Percentiles rank a stretch among this genome's conserved stretches.
Evolutionary conservation across 2,113 vertebrate species (phyloP).

Genomic region (Triplophysa tibetana): DNA sequence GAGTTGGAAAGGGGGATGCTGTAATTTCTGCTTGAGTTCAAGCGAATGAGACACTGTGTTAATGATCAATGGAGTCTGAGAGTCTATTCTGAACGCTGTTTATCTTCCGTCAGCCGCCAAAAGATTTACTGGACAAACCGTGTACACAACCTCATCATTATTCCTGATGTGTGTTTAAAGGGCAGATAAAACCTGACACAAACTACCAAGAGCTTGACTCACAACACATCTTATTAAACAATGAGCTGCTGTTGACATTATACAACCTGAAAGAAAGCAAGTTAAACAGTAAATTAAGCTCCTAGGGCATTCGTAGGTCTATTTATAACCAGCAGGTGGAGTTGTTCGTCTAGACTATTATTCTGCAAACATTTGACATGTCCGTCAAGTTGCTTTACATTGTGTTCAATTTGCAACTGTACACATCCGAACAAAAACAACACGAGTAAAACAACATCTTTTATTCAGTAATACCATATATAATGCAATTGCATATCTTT

Average conservation of each 20-base stretch:
- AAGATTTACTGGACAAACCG: neutral
- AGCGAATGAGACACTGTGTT: conserved; percentile 63
- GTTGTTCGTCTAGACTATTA: neutral
- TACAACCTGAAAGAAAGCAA: neutral
- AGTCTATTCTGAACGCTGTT: neutral
- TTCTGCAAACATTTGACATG: neutral
- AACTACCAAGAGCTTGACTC: too few species aligned
- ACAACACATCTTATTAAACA: too few species aligned
- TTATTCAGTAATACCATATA: conserved; percentile 98
- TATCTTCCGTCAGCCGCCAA: neutral
- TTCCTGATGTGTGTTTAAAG: too few species aligned
- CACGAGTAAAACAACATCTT: conserved; percentile 80
- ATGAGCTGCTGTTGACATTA: neutral
- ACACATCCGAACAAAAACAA: conserved; percentile 33
- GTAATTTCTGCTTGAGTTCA: conserved; percentile 74
- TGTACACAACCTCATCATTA: too few species aligned
- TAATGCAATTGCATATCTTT: conserved; percentile 99
- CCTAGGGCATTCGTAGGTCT: neutral
- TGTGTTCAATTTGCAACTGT: neutral
- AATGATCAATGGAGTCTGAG: conserved; percentile 45
- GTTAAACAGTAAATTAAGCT: neutral
- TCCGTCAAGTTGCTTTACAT: too few species aligned
- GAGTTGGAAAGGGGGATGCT: conserved; percentile 62
- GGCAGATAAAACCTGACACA: too few species aligned
- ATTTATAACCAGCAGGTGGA: neutral